Conservation (phyloP, 1,140 invertebrate genomes). For the Drosophila persimilis region DNA sequence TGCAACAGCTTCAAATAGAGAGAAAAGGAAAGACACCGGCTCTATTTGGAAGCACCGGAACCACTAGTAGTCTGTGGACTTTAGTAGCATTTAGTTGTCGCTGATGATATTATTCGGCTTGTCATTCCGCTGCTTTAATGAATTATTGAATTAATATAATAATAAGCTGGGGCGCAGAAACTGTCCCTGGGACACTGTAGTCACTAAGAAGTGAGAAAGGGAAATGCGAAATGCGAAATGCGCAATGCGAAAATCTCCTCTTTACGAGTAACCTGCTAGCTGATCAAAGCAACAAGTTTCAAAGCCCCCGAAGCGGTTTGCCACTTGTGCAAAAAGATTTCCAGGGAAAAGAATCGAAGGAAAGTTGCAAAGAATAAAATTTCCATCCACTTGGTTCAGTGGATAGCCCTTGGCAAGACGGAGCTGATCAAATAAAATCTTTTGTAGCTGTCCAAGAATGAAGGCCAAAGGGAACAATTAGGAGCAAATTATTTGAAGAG, state of each 20-base stretch:
- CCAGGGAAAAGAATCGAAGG: constrained; percentile 15
- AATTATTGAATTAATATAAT: constrained; percentile 21
- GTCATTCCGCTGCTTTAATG: constrained; percentile 3
- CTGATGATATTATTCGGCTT: neutral
- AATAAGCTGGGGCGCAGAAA: constrained; percentile 2
- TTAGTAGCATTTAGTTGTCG: too few relatives aligned
- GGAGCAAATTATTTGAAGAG: neutral
- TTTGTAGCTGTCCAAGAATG: constrained; percentile 8
- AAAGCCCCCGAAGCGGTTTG: constrained; percentile 10
- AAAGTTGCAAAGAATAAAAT: constrained; percentile 17
- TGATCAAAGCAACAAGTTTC: constrained; percentile 52
- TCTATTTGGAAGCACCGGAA: too few relatives aligned
- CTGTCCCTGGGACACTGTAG: neutral
- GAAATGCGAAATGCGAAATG: constrained; percentile 22
- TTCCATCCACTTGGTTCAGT: constrained; percentile 22
- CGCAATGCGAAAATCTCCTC: constrained; percentile 9
- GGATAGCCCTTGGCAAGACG: constrained; percentile 40
- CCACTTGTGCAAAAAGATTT: constrained; percentile 37
- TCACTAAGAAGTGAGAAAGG: neutral
- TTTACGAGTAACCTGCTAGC: constrained; percentile 5
- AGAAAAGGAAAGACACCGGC: too few relatives aligned
- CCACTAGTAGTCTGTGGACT: too few relatives aligned
- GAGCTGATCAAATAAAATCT: constrained; percentile 48
- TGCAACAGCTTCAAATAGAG: neutral
- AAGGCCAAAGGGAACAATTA: constrained; percentile 9